Conservation (phyloP, 2,797 vertebrate species). For the Acipenser oxyrinchus region DNA sequence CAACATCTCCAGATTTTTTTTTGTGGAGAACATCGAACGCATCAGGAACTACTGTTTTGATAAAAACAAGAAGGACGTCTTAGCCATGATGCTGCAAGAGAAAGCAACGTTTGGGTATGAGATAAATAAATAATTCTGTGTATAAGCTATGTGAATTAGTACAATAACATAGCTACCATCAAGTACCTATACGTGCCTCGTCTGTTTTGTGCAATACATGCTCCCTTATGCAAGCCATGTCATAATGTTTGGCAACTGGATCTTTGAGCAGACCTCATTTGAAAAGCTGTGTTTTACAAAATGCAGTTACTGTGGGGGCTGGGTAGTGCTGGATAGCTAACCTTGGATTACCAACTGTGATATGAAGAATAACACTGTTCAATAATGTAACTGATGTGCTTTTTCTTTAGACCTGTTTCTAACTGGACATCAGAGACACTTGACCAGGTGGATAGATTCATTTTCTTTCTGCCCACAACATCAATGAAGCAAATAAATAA, state of each 20-base stretch:
- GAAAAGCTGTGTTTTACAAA: no score
- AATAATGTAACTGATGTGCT: neutral
- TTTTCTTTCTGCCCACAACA: slow-evolving; percentile 55
- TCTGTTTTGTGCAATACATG: neutral
- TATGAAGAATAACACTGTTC: no score
- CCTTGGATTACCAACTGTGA: no score
- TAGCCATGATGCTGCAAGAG: slow-evolving; percentile 57
- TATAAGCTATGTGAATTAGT: no score
- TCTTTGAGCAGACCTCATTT: no score
- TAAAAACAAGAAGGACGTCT: slow-evolving; percentile 43
- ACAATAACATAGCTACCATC: neutral
- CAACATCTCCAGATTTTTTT: slow-evolving; percentile 53
- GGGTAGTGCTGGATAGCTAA: no score
- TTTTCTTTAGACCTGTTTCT: slow-evolving; percentile 38
- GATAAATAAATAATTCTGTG: no score
- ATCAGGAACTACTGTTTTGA: slow-evolving; percentile 54
- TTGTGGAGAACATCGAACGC: slow-evolving; percentile 45
- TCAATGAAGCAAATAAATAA: slow-evolving; percentile 47
- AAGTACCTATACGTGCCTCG: neutral
- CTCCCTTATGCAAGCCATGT: no score
- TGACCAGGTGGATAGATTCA: slow-evolving; percentile 53
- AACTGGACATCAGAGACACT: slow-evolving; percentile 53
- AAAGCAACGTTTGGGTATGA: slow-evolving; percentile 53
- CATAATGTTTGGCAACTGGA: no score
- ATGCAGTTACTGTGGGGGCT: no score